These are phyloP conservation scores for Dichetophora obliterata DNA, from an alignment of 2,888 invertebrate species.

Conservation along the genomic window DNA sequence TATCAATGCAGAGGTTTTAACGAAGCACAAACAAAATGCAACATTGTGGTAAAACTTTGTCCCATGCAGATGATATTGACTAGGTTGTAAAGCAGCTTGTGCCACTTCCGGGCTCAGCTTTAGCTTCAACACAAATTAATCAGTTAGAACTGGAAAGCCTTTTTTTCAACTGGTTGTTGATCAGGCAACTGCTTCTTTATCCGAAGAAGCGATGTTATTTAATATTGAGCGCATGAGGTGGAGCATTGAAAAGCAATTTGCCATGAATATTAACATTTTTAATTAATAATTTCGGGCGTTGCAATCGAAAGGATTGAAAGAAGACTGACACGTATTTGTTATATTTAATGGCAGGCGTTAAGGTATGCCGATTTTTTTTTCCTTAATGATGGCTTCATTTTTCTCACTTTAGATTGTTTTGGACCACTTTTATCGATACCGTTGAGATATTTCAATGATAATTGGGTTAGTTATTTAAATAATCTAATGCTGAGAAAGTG, in stretches of 20 bases:
- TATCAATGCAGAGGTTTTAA: no score
- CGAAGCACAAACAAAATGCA: no score
- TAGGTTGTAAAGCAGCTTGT: background rate
- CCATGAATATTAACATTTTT: conserved; percentile 36
- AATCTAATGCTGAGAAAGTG: no score
- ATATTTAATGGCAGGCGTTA: no score
- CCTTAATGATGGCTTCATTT: no score
- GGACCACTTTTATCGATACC: no score
- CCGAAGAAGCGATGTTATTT: background rate
- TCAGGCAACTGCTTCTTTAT: no score
- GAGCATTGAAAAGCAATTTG: conserved; percentile 24
- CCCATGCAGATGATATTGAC: conserved; percentile 10
- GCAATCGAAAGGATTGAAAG: background rate
- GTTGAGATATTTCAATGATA: no score
- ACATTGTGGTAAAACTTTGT: background rate
- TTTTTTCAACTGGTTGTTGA: background rate
- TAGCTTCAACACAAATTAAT: background rate
- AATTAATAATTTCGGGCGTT: conserved; percentile 27
- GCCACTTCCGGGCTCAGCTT: background rate
- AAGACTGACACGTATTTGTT: no score
- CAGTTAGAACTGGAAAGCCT: background rate
- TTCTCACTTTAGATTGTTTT: no score
- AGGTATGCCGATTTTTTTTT: no score
- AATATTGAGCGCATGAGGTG: background rate
- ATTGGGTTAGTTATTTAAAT: no score